These are phyloP conservation scores for Manduca sexta DNA, from an alignment of 1,140 invertebrate species.

Conservation along the genomic window DNA sequence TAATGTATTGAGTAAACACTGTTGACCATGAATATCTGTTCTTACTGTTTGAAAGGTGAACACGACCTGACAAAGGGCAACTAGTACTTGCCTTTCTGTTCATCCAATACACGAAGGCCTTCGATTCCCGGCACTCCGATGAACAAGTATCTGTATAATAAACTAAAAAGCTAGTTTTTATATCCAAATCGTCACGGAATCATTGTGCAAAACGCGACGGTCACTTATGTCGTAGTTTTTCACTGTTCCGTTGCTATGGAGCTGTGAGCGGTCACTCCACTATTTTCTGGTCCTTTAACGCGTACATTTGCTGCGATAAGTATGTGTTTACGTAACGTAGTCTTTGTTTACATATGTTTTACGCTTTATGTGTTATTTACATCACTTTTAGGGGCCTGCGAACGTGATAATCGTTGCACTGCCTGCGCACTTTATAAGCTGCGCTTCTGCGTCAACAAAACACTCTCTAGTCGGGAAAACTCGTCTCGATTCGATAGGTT, in stretches of 20 bases:
- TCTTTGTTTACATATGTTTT: slow-evolving; percentile 57
- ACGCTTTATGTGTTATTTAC: slow-evolving; percentile 65
- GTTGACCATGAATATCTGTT: slow-evolving; percentile 34
- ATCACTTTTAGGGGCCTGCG: slow-evolving; percentile 63
- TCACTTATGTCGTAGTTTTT: slow-evolving; percentile 64
- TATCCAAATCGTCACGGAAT: slow-evolving; percentile 47
- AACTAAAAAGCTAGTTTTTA: slow-evolving; percentile 30
- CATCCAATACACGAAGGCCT: slow-evolving; percentile 65
- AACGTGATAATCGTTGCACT: slow-evolving; percentile 66
- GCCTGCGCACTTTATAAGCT: slow-evolving; percentile 61
- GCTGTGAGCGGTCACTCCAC: slow-evolving; percentile 42
- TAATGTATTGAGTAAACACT: slow-evolving; percentile 23
- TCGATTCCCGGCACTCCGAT: slow-evolving; percentile 49
- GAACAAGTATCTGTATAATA: slow-evolving; percentile 39
- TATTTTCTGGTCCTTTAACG: slow-evolving; percentile 16
- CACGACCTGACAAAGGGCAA: slow-evolving; percentile 53
- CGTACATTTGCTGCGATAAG: slow-evolving; percentile 29
- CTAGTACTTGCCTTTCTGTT: slow-evolving; percentile 66
- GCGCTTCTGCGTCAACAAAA: slow-evolving; percentile 68
- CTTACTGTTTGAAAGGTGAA: slow-evolving; percentile 33
- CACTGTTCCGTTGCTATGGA: slow-evolving; percentile 51
- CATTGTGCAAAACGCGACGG: slow-evolving; percentile 53
- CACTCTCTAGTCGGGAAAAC: slow-evolving; percentile 37
- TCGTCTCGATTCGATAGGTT: slow-evolving; percentile 35
- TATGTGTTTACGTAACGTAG: slow-evolving; percentile 24